Conservation (phyloP, 2,797 vertebrate species). For the Molossus molossus region DNA sequence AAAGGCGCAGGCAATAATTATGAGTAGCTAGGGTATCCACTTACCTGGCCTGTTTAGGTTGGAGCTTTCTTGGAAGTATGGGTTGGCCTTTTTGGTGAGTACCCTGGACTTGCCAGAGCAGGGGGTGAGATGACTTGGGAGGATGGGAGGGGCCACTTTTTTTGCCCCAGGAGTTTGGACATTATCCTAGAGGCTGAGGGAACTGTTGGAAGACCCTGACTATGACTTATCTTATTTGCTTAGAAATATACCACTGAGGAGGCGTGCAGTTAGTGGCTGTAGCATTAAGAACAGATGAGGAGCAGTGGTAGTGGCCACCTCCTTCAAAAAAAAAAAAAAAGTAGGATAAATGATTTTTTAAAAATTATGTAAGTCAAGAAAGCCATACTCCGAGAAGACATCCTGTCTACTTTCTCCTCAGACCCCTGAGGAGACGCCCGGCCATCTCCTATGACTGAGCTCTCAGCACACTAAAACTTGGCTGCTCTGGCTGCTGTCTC, state of each 20-base stretch:
- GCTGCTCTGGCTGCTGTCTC: fast-evolving
- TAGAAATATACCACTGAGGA: not conserved
- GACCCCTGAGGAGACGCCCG: too few relatives aligned
- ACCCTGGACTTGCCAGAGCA: not conserved
- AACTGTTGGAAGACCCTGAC: not conserved
- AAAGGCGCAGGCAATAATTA: too few relatives aligned
- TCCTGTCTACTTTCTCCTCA: not conserved
- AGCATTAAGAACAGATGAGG: not conserved
- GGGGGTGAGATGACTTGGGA: not conserved
- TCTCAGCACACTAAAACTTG: not conserved
- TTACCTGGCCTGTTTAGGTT: not conserved
- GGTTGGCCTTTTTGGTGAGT: not conserved
- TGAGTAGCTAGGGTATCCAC: not conserved
- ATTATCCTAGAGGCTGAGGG: not conserved
- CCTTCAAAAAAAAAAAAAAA: not conserved
- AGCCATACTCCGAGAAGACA: not conserved
- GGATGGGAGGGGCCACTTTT: not conserved
- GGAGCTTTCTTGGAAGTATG: not conserved
- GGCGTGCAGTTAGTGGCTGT: not conserved
- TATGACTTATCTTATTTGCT: not conserved
- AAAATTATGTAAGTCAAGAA: not conserved
- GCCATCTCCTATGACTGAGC: not conserved
- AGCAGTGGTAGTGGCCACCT: not conserved
- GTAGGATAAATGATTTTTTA: not conserved
- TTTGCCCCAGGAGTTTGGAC: not conserved